These are phyloP conservation scores for Rhizoglyphus robini DNA, from an alignment of 1,140 invertebrate genomes.

Conservation along the genomic window DNA sequence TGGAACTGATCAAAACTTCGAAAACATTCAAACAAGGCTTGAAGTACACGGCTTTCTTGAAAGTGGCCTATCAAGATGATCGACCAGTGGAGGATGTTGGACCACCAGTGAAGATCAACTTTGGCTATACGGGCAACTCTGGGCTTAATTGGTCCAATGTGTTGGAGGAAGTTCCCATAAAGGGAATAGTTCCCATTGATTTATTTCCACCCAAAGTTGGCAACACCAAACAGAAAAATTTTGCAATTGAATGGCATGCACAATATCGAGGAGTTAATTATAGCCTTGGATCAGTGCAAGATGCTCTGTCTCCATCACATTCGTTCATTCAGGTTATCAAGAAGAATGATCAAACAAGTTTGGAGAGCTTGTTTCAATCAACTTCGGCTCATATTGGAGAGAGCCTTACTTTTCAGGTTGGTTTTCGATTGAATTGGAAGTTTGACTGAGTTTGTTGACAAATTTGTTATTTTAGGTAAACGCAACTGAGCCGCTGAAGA, in stretches of 20 bases:
- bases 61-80: conserved; percentile 58
- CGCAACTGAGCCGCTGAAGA: conserved; percentile 41
- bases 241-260: conserved; percentile 22
- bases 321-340: conserved; percentile 55
- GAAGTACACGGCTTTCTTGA: conserved; percentile 59
- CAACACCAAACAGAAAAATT: too few relatives aligned
- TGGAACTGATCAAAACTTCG: conserved; percentile 64
- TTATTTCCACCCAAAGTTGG: neutral
- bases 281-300: conserved; percentile 41
- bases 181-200: conserved; percentile 51
- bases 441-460: too few relatives aligned
- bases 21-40: conserved; percentile 73
- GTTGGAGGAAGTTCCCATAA: conserved; percentile 44
- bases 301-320: conserved; percentile 53
- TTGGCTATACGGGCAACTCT: conserved; percentile 52
- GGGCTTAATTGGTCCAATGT: conserved; percentile 42
- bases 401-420: conserved; percentile 59
- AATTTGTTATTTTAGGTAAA: too few relatives aligned
- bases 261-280: conserved; percentile 25
- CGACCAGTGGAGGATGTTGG: conserved; percentile 46
- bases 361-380: conserved; percentile 5
- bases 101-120: conserved; percentile 47
- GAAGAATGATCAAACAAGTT: conserved; percentile 26
- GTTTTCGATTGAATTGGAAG: too few relatives aligned
- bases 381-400: conserved; percentile 57